Percentiles rank a stretch among this genome's conserved stretches.
These are phyloP conservation scores for Lampris megalopsis DNA, from an alignment of 2,113 vertebrate genomes.

Conservation along the genomic window DNA sequence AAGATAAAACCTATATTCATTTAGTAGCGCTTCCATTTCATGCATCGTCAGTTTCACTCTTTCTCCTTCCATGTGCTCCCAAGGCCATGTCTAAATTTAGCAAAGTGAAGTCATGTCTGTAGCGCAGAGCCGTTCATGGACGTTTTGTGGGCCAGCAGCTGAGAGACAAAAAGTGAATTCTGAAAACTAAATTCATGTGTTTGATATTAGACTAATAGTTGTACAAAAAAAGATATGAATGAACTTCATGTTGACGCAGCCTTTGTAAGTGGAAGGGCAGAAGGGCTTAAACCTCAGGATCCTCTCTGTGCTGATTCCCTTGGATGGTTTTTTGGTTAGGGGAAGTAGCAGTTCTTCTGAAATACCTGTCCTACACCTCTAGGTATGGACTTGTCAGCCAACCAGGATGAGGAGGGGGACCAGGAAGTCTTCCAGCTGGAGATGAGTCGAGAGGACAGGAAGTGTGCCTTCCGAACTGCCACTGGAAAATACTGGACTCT, in stretches of 20 bases:
- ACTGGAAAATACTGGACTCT: conserved; percentile 97
- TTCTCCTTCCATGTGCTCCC: background rate
- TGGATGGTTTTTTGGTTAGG: no score
- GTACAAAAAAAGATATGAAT: no score
- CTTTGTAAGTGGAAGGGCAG: no score
- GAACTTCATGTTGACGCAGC: no score
- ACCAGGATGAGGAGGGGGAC: conserved; percentile 95
- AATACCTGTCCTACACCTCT: conserved; percentile 29
- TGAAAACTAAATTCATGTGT: background rate
- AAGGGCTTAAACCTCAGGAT: no score
- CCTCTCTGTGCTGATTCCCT: no score
- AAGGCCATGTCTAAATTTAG: background rate
- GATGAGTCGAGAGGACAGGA: conserved; percentile 92
- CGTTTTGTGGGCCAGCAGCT: background rate
- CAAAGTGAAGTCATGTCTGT: background rate
- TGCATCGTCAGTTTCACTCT: no score
- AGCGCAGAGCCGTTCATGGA: background rate
- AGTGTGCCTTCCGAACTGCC: conserved; percentile 93
- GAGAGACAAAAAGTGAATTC: background rate
- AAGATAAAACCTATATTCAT: no score
- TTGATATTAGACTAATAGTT: no score
- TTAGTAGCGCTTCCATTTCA: no score
- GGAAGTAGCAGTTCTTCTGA: background rate
- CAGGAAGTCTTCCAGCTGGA: conserved; percentile 98
- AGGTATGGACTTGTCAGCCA: conserved; percentile 97